These are phyloP conservation scores for mouse (Mus musculus) DNA, from an alignment of 2,113 vertebrate genomes.

Conservation along the genomic window DNA sequence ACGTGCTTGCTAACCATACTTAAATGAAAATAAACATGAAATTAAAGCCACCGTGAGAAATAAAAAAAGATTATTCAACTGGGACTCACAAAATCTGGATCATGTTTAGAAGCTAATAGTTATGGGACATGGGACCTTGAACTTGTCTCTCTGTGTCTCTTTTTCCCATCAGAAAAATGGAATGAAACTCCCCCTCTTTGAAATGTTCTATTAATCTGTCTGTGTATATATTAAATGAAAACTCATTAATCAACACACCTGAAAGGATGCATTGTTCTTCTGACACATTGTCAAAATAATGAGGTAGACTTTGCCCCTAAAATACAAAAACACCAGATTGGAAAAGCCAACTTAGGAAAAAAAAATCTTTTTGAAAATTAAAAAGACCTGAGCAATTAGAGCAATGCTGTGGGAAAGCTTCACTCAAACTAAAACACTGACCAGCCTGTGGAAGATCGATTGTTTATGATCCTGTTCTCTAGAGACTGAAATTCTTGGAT, in stretches of 20 bases:
- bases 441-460: slow-evolving; percentile 82
- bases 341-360: slow-evolving; percentile 65
- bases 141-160: slow-evolving; percentile 53
- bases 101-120: slow-evolving; percentile 67
- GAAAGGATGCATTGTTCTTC: slow-evolving; percentile 1
- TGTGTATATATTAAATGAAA: neutral
- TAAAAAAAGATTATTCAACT: slow-evolving; percentile 68
- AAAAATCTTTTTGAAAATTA: slow-evolving; percentile 78
- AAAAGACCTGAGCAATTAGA: slow-evolving; percentile 83
- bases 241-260: slow-evolving; percentile 45
- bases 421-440: slow-evolving; percentile 69
- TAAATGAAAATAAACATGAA: slow-evolving; percentile 75
- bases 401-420: slow-evolving; percentile 85
- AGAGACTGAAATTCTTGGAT: slow-evolving; percentile 85
- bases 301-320: neutral
- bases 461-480: slow-evolving; percentile 84
- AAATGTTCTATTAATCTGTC: slow-evolving; percentile 33
- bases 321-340: slow-evolving; percentile 79
- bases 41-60: slow-evolving; percentile 68
- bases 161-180: slow-evolving; percentile 77
- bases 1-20: slow-evolving; percentile 27
- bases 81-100: slow-evolving; percentile 74
- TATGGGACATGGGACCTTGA: slow-evolving; percentile 70
- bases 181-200: slow-evolving; percentile 58
- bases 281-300: slow-evolving; percentile 7